Base-by-base conservation (phyloP, 1,140 invertebrate species). In the Magallana angulata region DNA sequence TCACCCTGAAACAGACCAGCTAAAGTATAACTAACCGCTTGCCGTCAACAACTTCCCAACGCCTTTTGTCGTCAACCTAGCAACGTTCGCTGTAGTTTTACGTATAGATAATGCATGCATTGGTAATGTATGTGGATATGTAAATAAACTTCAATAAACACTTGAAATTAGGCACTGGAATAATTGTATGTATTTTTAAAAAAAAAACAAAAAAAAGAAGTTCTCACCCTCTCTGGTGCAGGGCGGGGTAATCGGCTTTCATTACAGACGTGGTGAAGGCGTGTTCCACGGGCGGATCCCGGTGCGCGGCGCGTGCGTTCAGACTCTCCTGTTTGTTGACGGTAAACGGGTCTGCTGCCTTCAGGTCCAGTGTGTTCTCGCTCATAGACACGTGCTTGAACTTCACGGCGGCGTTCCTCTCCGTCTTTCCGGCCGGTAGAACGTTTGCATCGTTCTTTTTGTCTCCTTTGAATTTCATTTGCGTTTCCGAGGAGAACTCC, bases 231-330 rank as follows among this genome's bases (percentile, higher is more conserved):
- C 87, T 88, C 57, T 57, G 85, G n/a, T 90, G 76, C 0, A 91
- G 30, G 12, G 91, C 87, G 5, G 82, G 87, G 59, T 89, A 92
- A 84, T 92, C 92, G 86, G 89, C 88, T 85, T 91, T 92, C 90
- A 91, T 92, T 2, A 92, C 88, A 57, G 92, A 92, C 7, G 89
- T 90, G 8, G 80, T 86, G 85, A 91, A 91, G 8, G 71, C 68
- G 18, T 86, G 87, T 81, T 91, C 90, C 0, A 57, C 48, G 1
- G 68, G n/a, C 14, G 88, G 88, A 71, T 64, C 60, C n/a, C 1
- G 36, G 36, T 91, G 90, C 0, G 80, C 71, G 60, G 87, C 88
- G 36, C 91, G 85, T n/a, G 90, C 90, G 56, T 82, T 89, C 18
- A 92, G 57, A 62, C 89, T 85, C 76, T 92, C 92, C 12, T 89